These are phyloP conservation scores for Drosophila buzzatii DNA, from an alignment of 2,888 invertebrate genomes.

Conservation along the genomic window DNA sequence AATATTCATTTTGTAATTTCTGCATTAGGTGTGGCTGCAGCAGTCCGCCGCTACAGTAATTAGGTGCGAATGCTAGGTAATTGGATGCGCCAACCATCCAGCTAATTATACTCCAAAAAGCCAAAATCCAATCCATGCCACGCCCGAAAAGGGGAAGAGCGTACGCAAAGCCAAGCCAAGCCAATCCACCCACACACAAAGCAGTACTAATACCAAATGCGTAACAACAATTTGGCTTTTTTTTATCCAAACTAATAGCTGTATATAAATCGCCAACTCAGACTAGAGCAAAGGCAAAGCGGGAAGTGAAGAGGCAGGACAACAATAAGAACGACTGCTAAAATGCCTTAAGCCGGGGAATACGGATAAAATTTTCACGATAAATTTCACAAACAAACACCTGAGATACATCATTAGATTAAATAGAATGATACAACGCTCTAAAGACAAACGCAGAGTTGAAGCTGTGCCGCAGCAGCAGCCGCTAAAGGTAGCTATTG, in stretches of 20 bases:
- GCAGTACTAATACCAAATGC: constrained; percentile 25
- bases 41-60: constrained; percentile 55
- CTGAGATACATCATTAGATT: constrained; percentile 83
- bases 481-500: constrained; percentile 2
- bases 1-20: constrained; percentile 75
- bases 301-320: not conserved
- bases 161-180: constrained; percentile 12
- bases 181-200: not conserved
- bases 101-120: constrained; percentile 67
- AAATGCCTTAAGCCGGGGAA: constrained; percentile 72
- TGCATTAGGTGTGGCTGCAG: constrained; percentile 62
- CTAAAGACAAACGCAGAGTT: constrained; percentile 46
- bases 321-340: constrained; percentile 12
- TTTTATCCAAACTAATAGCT: constrained; percentile 76
- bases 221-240: constrained; percentile 50
- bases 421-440: constrained; percentile 59
- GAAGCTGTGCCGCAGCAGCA: constrained; percentile 26
- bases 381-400: constrained; percentile 81
- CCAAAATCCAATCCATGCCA: constrained; percentile 23
- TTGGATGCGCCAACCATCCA: constrained; percentile 60
- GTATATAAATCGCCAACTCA: constrained; percentile 61
- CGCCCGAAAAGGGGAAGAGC: not conserved
- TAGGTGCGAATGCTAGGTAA: constrained; percentile 69
- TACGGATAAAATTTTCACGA: constrained; percentile 76
- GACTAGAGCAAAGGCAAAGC: not conserved